These are phyloP conservation scores for Vanessa tameamea DNA, from an alignment of 1,140 invertebrate genomes.

Conservation along the genomic window DNA sequence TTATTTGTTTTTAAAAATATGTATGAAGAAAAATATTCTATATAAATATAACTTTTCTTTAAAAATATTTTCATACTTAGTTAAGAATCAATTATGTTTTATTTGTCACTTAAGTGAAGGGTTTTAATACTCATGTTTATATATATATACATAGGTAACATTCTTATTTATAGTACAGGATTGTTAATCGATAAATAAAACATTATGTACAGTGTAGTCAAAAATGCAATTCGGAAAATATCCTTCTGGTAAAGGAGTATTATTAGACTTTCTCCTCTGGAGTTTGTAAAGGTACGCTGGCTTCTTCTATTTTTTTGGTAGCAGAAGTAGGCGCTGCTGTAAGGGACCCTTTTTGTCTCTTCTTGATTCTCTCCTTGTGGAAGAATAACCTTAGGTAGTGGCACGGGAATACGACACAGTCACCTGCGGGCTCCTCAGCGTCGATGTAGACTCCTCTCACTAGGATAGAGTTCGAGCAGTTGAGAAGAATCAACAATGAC, in stretches of 20 bases:
- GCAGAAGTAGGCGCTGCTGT: constrained; percentile 52
- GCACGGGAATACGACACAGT: constrained; percentile 90
- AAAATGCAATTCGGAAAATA: constrained; percentile 9
- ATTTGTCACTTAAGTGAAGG: background rate
- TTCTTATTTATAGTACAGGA: constrained; percentile 2
- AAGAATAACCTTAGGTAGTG: constrained; percentile 90
- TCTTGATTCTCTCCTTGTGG: constrained; percentile 84
- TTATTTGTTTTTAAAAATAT: background rate
- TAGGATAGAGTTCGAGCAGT: constrained; percentile 90
- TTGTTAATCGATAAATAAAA: constrained; percentile 5
- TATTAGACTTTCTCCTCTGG: constrained; percentile 68
- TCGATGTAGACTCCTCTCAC: constrained; percentile 92
- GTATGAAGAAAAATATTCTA: background rate
- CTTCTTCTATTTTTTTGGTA: constrained; percentile 59
- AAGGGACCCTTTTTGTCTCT: constrained; percentile 72
- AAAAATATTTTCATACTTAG: background rate
- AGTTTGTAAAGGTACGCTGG: constrained; percentile 63
- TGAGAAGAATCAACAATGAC: constrained; percentile 88
- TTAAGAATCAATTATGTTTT: background rate
- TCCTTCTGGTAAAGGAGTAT: background rate
- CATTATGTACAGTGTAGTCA: background rate
- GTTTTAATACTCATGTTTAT: background rate
- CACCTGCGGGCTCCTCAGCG: constrained; percentile 88
- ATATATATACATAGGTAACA: background rate
- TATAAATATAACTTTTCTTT: background rate